phyloP scores from a whole-genome alignment of 2,797 vertebrate genomes.

The Aeoliscus strigatus region DNA sequence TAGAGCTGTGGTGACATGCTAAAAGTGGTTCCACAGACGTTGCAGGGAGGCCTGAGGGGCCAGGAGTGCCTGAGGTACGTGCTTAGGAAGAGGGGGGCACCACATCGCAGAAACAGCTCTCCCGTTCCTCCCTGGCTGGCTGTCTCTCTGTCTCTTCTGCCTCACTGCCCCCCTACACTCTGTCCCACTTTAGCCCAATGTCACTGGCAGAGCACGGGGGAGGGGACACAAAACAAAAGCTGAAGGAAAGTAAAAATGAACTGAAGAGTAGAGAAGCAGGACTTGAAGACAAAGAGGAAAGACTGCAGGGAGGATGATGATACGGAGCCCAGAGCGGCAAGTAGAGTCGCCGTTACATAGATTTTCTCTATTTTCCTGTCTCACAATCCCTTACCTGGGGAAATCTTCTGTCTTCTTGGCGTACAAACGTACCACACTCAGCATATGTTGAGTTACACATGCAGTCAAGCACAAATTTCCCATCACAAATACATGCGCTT shows the following conservation, averaged over 20 bases:
- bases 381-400: conserved; percentile 19
- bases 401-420: conserved; percentile 42
- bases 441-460: conserved; percentile 54
- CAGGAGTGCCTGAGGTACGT: conserved; percentile 47
- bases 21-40: conserved; percentile 63
- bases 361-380: conserved; percentile 12
- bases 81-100: conserved; percentile 17
- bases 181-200: conserved; percentile 80
- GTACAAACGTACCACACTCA: conserved; percentile 49
- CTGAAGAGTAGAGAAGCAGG: conserved; percentile 10
- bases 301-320: conserved; percentile 21
- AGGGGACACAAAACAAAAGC: conserved; percentile 31
- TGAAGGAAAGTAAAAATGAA: conserved; percentile 17
- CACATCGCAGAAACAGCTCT: conserved; percentile 44
- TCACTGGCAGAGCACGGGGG: conserved; percentile 69
- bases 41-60: conserved; percentile 50
- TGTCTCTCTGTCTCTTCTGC: conserved; percentile 73
- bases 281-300: conserved; percentile 14
- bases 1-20: conserved; percentile 63
- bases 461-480: conserved; percentile 42
- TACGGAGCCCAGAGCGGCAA: conserved; percentile 23
- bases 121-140: conserved; percentile 48
- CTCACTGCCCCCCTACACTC: conserved; percentile 68
- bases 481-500: conserved; percentile 31
- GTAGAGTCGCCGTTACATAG: conserved; percentile 15